A percentile compares a stretch with the other conserved stretches of the same genome.
These are phyloP conservation scores for Paratilapia polleni DNA, from an alignment of 2,113 vertebrate genomes.

Conservation along the genomic window DNA sequence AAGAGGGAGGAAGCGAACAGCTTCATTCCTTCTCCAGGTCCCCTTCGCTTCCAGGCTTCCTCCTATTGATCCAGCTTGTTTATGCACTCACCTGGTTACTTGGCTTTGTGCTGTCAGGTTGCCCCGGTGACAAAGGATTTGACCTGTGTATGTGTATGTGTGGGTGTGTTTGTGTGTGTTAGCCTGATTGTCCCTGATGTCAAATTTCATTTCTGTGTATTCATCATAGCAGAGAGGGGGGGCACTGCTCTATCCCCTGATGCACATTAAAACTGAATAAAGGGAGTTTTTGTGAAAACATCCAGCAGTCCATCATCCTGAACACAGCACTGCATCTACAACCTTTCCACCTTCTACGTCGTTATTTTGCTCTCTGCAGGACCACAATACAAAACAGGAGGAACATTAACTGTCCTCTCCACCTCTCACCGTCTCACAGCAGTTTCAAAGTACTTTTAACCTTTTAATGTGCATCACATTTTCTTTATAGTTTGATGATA, in stretches of 20 bases:
- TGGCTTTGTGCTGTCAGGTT: constrained; percentile 20
- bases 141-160: neutral
- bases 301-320: neutral
- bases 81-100: neutral
- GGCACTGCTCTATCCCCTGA: neutral
- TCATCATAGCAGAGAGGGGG: neutral
- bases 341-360: neutral
- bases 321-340: neutral
- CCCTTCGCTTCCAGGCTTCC: neutral
- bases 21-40: too few relatives aligned
- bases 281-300: neutral
- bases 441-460: neutral
- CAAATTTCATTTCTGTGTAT: neutral
- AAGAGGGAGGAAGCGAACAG: neutral
- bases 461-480: neutral
- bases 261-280: neutral
- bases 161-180: neutral
- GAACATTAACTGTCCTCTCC: neutral
- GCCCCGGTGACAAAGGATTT: constrained; percentile 45
- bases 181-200: neutral
- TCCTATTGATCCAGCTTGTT: constrained; percentile 29
- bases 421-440: neutral
- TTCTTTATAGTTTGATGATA: neutral
- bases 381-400: neutral
- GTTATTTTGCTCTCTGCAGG: neutral